Conservation (phyloP, 2,113 vertebrate species). For the Xenotilapia flavipinnis region DNA sequence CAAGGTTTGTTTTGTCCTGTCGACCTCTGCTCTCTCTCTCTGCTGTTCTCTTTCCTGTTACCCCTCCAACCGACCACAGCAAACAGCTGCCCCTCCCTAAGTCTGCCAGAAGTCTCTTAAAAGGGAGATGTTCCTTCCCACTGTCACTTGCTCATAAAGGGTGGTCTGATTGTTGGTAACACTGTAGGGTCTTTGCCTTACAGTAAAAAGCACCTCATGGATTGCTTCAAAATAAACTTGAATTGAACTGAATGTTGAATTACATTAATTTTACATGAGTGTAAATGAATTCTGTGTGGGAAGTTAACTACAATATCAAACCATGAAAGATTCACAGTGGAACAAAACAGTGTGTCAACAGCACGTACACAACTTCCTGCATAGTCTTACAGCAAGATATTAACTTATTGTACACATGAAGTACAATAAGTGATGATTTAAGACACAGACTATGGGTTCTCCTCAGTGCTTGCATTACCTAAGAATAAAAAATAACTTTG, state of each 20-base stretch:
- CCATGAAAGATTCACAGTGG: not conserved
- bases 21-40: not conserved
- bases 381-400: not conserved
- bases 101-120: not conserved
- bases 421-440: not conserved
- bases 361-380: not conserved
- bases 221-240: not conserved
- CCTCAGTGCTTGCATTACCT: not conserved
- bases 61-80: not conserved
- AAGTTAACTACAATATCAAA: not conserved
- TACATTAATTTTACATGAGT: not conserved
- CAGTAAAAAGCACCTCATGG: not conserved
- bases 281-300: not conserved
- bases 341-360: not conserved
- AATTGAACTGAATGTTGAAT: not conserved
- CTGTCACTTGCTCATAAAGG: not conserved
- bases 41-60: not conserved
- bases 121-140: not conserved
- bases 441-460: not conserved
- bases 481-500: not conserved
- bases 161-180: not conserved
- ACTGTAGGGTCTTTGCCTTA: not conserved
- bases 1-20: not conserved
- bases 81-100: not conserved
- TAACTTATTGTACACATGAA: not conserved